Evolutionary conservation across 2,797 vertebrate species (phyloP), one percentile per base, ranked within the genome.

Genomic region (Tangara arthus): DNA sequence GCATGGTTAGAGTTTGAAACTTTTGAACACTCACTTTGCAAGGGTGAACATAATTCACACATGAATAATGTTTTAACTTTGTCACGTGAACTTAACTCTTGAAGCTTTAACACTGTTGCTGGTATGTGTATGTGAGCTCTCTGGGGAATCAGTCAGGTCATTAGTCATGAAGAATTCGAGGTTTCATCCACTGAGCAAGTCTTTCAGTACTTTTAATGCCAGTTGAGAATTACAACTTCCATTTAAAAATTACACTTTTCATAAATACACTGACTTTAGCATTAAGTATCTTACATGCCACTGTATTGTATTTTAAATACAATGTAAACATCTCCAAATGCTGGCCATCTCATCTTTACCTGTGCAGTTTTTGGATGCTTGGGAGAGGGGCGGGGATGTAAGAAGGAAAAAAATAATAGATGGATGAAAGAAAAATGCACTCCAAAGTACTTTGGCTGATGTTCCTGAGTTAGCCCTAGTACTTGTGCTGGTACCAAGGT

Each of bases 241-340:
- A 96, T 97, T 97, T 96, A 97, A 97, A 97, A 97, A 97, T 96
- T 95, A 97, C 96, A 97, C 90, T 96, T 97, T 88, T 95, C 96
- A 97, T 97, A 95, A 96, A 96, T 97, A 97, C 96, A 97, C 91
- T 94, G 92, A 97, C 93, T 96, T 96, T 86, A 97, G 95, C 96
- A 87, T 96, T 95, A 95, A 94, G 26, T 97, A 96, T 96, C 95
- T 96, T 97, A 97, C 97, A 97, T 97, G 97, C 96, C 96, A 97
- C 96, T 97, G 96, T 94, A 92, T 93, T 95, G 91, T 96, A 95
- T 94, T 90, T 95, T 91, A 97, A 97, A 96, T 96, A 97, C 96
- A 96, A 97, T 97, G 97, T 97, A 97, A 97, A 97, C 96, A 97
- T 96, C 92, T 96, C 95, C 86, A 96, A 94, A 90, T 97, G 95